A percentile compares a stretch with the other conserved stretches of the same genome.
phyloP scores from a whole-genome alignment of 1,140 invertebrate genomes.

The Meloidogyne exigua region DNA sequence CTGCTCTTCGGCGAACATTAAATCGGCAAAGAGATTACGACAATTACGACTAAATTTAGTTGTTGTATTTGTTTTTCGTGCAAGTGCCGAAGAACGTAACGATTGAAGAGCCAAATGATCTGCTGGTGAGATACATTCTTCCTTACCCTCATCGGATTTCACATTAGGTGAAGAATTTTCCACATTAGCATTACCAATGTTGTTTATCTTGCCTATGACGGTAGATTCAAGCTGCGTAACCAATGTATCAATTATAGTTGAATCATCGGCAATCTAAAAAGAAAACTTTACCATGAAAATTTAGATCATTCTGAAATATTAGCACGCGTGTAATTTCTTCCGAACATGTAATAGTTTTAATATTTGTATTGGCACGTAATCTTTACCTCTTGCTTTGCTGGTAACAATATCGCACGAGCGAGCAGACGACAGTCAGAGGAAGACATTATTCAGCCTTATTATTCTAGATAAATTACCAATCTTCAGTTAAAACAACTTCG shows the following conservation, averaged over 20 bases:
- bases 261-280: neutral
- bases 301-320: too few relatives aligned
- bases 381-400: neutral
- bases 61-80: constrained; percentile 62
- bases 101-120: constrained; percentile 60
- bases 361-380: neutral
- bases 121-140: constrained; percentile 47
- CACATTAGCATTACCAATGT: neutral
- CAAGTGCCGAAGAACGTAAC: constrained; percentile 59
- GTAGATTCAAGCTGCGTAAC: constrained; percentile 6
- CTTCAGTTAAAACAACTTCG: too few relatives aligned
- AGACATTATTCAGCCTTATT: neutral
- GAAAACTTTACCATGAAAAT: neutral
- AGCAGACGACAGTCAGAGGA: neutral
- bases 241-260: constrained; percentile 15
- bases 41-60: constrained; percentile 54
- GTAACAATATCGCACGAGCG: neutral
- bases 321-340: too few relatives aligned
- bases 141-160: constrained; percentile 18
- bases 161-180: neutral
- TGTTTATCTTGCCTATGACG: neutral
- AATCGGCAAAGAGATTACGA: constrained; percentile 52
- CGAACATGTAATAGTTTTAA: too few relatives aligned
- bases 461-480: too few relatives aligned
- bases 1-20: constrained; percentile 40